Evolutionary conservation across 2,113 vertebrate genomes (phyloP).

Genomic region (Dromiciops gliroides): DNA sequence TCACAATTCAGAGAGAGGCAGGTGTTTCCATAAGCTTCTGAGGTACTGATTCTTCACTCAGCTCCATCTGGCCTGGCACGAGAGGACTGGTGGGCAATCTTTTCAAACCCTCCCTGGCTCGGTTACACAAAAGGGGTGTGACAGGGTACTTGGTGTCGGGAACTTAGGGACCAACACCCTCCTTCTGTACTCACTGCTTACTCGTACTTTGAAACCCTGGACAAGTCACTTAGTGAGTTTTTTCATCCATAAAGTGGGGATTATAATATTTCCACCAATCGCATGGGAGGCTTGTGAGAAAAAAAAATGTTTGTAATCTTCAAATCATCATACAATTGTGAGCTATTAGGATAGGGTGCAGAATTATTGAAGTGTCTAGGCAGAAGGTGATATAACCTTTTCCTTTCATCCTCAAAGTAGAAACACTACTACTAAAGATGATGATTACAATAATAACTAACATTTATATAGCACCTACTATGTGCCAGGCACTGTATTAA

Average conservation of each 20-base stretch:
- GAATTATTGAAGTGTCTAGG: not conserved
- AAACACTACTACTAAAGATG: not conserved
- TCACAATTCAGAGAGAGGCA: not conserved
- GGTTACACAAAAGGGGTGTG: not conserved
- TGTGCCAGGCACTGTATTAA: not conserved
- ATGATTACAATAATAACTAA: fast-evolving
- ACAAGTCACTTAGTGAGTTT: not conserved
- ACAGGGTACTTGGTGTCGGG: not conserved
- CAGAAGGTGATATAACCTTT: not conserved
- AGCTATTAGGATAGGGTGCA: not conserved
- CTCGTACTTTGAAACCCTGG: not conserved
- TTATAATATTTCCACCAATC: not conserved
- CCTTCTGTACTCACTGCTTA: not conserved
- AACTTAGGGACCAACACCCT: not conserved
- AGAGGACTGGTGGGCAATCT: not conserved
- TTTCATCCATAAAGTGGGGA: not conserved
- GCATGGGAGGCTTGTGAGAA: not conserved
- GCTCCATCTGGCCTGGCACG: not conserved
- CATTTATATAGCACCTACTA: too few species aligned
- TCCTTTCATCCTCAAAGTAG: not conserved
- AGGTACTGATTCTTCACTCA: not conserved
- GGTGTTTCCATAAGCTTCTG: not conserved
- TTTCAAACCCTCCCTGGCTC: not conserved
- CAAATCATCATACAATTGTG: not conserved
- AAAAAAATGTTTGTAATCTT: not conserved